Conservation (phyloP, 2,888 invertebrate species). For the Abrostola triplasia region DNA sequence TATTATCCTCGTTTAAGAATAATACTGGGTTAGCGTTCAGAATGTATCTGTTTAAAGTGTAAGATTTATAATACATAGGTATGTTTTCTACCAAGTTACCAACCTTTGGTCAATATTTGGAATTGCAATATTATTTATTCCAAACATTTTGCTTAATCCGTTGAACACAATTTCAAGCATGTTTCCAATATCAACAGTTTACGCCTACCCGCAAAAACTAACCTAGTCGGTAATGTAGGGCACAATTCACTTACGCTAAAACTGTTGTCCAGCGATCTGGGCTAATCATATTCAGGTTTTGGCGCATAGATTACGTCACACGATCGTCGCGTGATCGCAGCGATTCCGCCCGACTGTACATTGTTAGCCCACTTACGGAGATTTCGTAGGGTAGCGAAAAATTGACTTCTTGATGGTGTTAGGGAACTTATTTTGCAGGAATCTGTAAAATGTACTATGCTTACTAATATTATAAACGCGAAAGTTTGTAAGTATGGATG, state of each 20-base stretch:
- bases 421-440: not conserved
- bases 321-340: conserved; percentile 63
- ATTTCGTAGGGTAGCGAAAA: conserved; percentile 14
- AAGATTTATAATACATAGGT: too few species aligned
- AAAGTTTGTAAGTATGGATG: too few species aligned
- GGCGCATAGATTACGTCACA: conserved; percentile 66
- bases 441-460: too few species aligned
- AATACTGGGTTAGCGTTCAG: too few species aligned
- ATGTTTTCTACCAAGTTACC: too few species aligned
- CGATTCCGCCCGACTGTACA: conserved; percentile 51
- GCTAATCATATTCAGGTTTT: conserved; percentile 71
- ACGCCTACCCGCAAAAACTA: conserved; percentile 24
- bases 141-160: conserved; percentile 1
- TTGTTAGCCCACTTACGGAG: conserved; percentile 37
- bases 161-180: conserved; percentile 3
- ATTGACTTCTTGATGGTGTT: conserved; percentile 10
- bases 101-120: too few species aligned
- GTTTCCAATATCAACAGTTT: conserved; percentile 6
- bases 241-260: conserved; percentile 39
- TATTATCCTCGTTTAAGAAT: too few species aligned
- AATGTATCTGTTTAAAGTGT: too few species aligned
- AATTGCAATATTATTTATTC: not conserved
- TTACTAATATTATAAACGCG: too few species aligned
- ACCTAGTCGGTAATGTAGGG: conserved; percentile 30
- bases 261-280: conserved; percentile 57